Evolutionary conservation across 2,888 invertebrate genomes (phyloP).

Genomic region (Drosophila antonietae): DNA sequence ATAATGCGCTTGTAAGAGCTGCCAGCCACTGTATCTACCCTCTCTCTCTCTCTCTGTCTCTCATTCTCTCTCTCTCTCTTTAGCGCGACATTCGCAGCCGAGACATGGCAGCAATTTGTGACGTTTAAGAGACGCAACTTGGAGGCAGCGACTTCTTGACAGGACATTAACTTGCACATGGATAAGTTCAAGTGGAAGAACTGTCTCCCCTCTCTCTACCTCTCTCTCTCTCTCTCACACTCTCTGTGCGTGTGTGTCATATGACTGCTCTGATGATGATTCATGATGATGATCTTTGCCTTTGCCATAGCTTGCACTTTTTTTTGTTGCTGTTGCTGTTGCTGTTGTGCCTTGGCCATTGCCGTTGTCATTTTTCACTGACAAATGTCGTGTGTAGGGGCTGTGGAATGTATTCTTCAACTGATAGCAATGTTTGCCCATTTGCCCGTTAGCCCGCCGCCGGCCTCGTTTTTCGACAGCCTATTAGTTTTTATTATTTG

Average conservation of each 20-base stretch:
- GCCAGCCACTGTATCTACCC: slow-evolving; percentile 2
- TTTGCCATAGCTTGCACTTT: slow-evolving; percentile 70
- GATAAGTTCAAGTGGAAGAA: slow-evolving; percentile 57
- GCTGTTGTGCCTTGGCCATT: slow-evolving; percentile 42
- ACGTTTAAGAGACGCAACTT: slow-evolving; percentile 74
- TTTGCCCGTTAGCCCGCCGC: slow-evolving; percentile 14
- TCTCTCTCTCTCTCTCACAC: no score
- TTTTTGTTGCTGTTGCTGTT: background rate
- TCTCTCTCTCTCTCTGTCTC: background rate
- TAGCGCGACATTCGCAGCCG: slow-evolving; percentile 11
- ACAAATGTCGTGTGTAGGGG: slow-evolving; percentile 25
- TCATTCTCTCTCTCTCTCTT: background rate
- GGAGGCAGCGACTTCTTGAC: slow-evolving; percentile 80
- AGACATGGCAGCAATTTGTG: slow-evolving; percentile 68
- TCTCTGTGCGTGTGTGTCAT: slow-evolving; percentile 23
- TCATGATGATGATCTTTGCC: slow-evolving; percentile 75
- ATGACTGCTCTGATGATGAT: slow-evolving; percentile 71
- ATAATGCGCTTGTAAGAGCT: slow-evolving; percentile 48
- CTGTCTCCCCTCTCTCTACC: slow-evolving; percentile 51
- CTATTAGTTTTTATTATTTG: slow-evolving; percentile 82
- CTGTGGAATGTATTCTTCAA: slow-evolving; percentile 1
- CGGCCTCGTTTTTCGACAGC: slow-evolving; percentile 70
- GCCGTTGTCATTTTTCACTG: slow-evolving; percentile 75
- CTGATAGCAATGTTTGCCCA: slow-evolving; percentile 20
- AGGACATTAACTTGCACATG: slow-evolving; percentile 77